Evolutionary conservation across 2,797 vertebrate species (phyloP).

Genomic region (Meriones psammophilus): DNA sequence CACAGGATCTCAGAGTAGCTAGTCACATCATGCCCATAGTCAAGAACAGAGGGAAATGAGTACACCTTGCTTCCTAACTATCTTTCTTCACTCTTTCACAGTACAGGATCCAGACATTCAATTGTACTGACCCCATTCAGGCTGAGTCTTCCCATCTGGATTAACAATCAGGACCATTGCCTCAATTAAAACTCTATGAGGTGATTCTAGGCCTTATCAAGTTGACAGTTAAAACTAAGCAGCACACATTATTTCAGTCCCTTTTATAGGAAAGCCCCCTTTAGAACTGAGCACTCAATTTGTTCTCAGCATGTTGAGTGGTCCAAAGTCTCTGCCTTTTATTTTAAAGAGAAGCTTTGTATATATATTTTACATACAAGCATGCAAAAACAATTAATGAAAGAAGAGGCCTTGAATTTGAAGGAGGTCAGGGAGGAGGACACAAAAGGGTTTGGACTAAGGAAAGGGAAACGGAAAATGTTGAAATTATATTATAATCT

Average conservation of each 20-base stretch:
- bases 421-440: no score
- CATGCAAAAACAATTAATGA: not conserved
- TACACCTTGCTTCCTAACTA: not conserved
- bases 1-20: not conserved
- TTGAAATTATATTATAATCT: not conserved
- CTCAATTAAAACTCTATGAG: not conserved
- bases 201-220: not conserved
- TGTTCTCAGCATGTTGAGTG: not conserved
- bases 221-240: not conserved
- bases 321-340: not conserved
- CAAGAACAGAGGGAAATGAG: not conserved
- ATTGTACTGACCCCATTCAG: not conserved
- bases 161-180: not conserved
- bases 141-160: not conserved
- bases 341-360: not conserved
- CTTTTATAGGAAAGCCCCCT: not conserved
- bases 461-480: not conserved
- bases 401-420: not conserved
- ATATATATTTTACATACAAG: not conserved
- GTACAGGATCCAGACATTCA: not conserved
- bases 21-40: not conserved
- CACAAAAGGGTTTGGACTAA: not conserved
- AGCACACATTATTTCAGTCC: not conserved
- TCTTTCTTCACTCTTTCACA: not conserved
- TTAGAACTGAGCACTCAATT: not conserved